phyloP scores from a whole-genome alignment of 2,888 invertebrate species.

The Drosophila barbarae region DNA sequence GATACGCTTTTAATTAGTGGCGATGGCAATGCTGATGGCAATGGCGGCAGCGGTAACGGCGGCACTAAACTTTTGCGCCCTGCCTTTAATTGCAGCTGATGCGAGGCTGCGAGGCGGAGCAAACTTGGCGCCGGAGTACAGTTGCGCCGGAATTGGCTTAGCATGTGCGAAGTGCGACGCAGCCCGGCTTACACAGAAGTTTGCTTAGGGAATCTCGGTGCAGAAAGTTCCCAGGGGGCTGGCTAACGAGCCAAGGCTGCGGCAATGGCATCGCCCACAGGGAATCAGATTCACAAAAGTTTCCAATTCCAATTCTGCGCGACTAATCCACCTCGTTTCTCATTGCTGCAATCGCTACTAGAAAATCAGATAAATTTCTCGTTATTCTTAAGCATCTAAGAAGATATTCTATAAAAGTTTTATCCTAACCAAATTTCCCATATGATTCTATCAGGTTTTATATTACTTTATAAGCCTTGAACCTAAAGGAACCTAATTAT shows the following conservation, averaged over 20 bases:
- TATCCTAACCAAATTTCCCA: neutral
- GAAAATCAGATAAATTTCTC: neutral
- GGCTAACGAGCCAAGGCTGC: conserved; percentile 39
- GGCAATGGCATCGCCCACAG: conserved; percentile 13
- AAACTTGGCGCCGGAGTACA: conserved; percentile 39
- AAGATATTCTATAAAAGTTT: neutral
- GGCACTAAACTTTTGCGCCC: conserved; percentile 54
- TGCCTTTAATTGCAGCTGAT: conserved; percentile 55
- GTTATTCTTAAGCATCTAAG: no score
- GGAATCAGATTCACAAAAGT: conserved; percentile 26
- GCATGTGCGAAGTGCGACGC: conserved; percentile 42
- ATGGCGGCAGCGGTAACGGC: conserved; percentile 18
- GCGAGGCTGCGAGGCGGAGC: conserved; percentile 33
- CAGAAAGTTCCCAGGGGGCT: conserved; percentile 23
- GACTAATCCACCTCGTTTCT: conserved; percentile 15
- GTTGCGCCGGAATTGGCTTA: conserved; percentile 51
- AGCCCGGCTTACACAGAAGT: conserved; percentile 36
- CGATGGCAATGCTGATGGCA: conserved; percentile 38
- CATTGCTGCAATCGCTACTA: neutral
- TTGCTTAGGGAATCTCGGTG: conserved; percentile 36
- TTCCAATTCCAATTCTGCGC: conserved; percentile 10
- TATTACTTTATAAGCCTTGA: neutral
- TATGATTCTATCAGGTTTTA: no score
- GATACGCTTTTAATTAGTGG: conserved; percentile 74
- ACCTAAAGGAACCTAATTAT: neutral